Conservation (phyloP, 2,113 vertebrate genomes). For the Spizaetus ornatus region DNA sequence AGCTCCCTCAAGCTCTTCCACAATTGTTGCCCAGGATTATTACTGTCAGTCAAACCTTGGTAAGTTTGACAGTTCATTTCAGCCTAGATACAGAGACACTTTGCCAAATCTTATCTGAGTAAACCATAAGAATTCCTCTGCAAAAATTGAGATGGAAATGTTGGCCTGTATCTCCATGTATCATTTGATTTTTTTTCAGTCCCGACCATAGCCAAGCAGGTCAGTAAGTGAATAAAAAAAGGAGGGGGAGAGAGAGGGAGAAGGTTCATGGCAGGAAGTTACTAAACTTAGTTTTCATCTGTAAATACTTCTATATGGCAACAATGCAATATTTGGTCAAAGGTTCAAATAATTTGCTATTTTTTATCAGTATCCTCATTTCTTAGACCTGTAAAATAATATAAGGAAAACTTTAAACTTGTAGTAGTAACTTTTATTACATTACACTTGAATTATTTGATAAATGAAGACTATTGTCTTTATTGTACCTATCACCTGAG, state of each 20-base stretch:
- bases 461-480: not conserved
- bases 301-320: not conserved
- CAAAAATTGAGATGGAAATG: not conserved
- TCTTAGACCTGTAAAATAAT: not conserved
- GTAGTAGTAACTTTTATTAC: not conserved
- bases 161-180: not conserved
- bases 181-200: not conserved
- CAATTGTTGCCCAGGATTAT: not conserved
- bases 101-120: not conserved
- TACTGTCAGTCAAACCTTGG: not conserved
- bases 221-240: not conserved
- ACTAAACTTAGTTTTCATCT: not conserved
- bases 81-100: not conserved
- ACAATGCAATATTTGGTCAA: not conserved
- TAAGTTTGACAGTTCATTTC: not conserved
- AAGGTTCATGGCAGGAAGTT: not conserved
- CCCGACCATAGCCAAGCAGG: not conserved
- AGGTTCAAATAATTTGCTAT: not conserved
- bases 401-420: not conserved
- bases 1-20: not conserved
- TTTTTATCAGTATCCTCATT: not conserved
- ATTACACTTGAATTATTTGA: not conserved
- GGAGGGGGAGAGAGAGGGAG: accelerated
- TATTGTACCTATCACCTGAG: not conserved
- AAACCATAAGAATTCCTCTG: not conserved